Base-by-base conservation (phyloP, 2,797 vertebrate genomes). In the Masticophis lateralis region DNA sequence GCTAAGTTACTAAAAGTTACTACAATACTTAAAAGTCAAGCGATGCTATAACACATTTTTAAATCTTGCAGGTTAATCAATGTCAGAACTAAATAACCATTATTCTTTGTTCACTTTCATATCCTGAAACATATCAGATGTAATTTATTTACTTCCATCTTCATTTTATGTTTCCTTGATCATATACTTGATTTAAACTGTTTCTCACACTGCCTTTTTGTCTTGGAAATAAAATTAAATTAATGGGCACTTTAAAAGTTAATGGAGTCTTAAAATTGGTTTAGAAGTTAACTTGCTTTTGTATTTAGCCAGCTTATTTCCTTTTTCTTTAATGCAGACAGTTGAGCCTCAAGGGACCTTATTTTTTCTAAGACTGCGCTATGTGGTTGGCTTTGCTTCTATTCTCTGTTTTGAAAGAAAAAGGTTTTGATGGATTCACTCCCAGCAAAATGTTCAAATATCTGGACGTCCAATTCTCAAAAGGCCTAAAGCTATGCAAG, bases 211-310 rank as follows among this genome's bases (percentile, higher is more conserved):
- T 91, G 55, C 10, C n/a, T 57, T 55, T 87, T 91, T 87, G 28
- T 18, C n/a, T 91, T 1, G n/a, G 59, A 91, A 91, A 91, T 86
- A 86, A 25, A 91, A 63, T 91, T 28, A 86, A 91, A 37, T 32
- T 28, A 86, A 86, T 51, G 74, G 25, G 37, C 18, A 90, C 79
- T 86, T 91, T 32, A 51, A 86, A n/a, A 51, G 18, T 27, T 90
- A 83, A 87, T 0, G 61, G 87, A 88, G 37, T 25, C 11, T 87
- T 47, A 43, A 79, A 90, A 92, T 47, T 11, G 9, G 6, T 37
- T 90, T 83, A 43, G 20, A 83, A 47, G 37, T 83, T 83, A 83
- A 83, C 74, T 51, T 89, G 61, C 22, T 63, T 94, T n/a, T n/a
- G 10, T 66, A 63, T 91, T 43, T 83, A 83, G 20, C 37, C 74